phyloP scores from a whole-genome alignment of 2,888 invertebrate species.

The Amiota mariae region DNA sequence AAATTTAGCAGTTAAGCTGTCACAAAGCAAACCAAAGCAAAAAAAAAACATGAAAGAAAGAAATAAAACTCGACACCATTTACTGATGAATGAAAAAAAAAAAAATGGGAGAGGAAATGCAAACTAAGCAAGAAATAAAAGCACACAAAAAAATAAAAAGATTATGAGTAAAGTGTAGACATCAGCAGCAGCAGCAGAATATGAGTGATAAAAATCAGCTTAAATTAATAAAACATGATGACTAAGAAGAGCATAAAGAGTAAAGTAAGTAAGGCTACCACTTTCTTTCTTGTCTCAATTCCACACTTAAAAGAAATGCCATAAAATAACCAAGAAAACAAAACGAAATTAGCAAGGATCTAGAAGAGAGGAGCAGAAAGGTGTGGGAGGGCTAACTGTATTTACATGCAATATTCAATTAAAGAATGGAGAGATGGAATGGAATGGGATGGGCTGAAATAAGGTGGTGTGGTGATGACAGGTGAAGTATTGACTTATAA shows the following conservation, averaged over 20 bases:
- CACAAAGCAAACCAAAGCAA: not conserved
- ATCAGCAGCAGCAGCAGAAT: too few relatives aligned
- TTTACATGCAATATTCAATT: slow-evolving; percentile 49
- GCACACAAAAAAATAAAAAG: too few relatives aligned
- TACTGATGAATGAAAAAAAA: slow-evolving; percentile 1
- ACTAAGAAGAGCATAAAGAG: too few relatives aligned
- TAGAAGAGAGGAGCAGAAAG: too few relatives aligned
- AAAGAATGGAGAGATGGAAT: slow-evolving; percentile 32
- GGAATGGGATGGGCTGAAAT: slow-evolving; percentile 17
- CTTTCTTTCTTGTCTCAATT: too few relatives aligned
- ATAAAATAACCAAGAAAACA: not conserved
- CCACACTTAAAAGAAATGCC: not conserved
- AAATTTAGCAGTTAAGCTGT: not conserved
- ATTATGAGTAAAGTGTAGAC: too few relatives aligned
- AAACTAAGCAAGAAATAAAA: not conserved
- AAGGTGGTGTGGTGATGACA: not conserved
- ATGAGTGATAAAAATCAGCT: too few relatives aligned
- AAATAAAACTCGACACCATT: not conserved
- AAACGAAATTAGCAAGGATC: too few relatives aligned
- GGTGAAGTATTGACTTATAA: slow-evolving; percentile 34
- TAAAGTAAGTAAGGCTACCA: too few relatives aligned
- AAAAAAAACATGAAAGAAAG: not conserved
- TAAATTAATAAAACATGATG: too few relatives aligned
- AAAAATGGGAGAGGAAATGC: not conserved
- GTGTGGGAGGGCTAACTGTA: slow-evolving; percentile 21